Evolutionary conservation across 37 sponge, comb jelly and placozoan genomes (phyloP), one percentile per base, ranked within the genome.

Genomic region (Aphrocallistes beatrix): DNA sequence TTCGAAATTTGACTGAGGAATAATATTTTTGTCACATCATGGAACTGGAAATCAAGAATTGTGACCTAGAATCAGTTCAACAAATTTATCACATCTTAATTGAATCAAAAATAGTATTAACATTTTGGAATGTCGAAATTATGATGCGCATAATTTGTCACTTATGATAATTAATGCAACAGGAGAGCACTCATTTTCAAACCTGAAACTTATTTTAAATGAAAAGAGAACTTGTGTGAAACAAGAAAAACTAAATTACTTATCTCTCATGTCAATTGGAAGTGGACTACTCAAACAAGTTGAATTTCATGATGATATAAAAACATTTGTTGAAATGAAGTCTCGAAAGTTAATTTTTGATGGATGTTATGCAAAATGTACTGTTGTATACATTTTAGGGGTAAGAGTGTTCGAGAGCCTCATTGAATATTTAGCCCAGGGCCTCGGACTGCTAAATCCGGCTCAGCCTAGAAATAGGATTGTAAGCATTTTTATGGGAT

Each of bases 151-250:
- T 85, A 49, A 85, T 49, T 50, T 85, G 85, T 50, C 50, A 48
- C 23, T 85, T 51, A 85, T 85, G 85, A 49, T 49, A 50, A 85
- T 51, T 28, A 85, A 85, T 85, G 85, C 85, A 85, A 21, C 85
- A 50, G 85, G 85, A 85, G 85, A 85, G 40, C 45, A 51, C 23
- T 85, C 85, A 49, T 50, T 85, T 49, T 85, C 85, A 17, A 60
- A 85, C 51, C 85, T 85, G 38, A 85, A 51, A 49, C 51, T 85
- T 50, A 85, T 85, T 49, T 48, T 48, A 50, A 85, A 51, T 85
- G 51, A 85, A 45, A 85, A 85, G 51, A 85, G 85, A 85, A 85
- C 51, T 25, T 85, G 85, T 49, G 51, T 60, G 85, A 37, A 50
- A 21, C 85, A 85, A 51, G 85, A 84, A 25, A 47, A 51, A 85